Percentiles rank a stretch among this genome's conserved stretches.
Conservation (phyloP, 2,797 vertebrate species). For the Notolabrus celidotus region DNA sequence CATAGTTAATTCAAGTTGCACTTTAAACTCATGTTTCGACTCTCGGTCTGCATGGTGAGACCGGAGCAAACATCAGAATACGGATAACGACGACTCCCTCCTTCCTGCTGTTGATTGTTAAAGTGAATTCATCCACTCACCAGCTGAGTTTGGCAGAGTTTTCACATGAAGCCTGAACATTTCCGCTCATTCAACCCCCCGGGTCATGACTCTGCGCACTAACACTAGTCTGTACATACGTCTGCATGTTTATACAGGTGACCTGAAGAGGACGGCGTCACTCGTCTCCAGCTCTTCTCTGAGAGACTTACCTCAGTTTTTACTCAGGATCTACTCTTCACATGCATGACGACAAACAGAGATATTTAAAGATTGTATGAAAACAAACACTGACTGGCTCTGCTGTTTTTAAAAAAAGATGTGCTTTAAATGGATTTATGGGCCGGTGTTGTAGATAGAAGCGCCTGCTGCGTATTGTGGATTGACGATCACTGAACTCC, state of each 20-base stretch:
- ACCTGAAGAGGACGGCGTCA: conserved; percentile 19
- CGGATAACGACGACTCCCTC: too few species aligned
- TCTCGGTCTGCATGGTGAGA: too few species aligned
- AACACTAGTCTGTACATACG: conserved; percentile 5
- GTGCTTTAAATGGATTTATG: conserved; percentile 37
- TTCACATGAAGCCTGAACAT: conserved; percentile 3
- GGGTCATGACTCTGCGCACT: background rate
- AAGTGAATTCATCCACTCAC: background rate
- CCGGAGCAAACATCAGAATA: too few species aligned
- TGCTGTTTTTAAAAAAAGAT: conserved; percentile 8
- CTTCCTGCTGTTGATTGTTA: conserved; percentile 7
- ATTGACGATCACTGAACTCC: conserved; percentile 20
- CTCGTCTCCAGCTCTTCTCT: conserved; percentile 35
- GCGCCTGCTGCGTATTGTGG: conserved; percentile 13
- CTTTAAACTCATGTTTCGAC: too few species aligned
- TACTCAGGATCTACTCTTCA: conserved; percentile 64
- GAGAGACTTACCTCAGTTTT: conserved; percentile 65
- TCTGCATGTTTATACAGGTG: conserved; percentile 39
- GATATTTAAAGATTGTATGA: conserved; percentile 15
- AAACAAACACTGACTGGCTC: conserved; percentile 14
- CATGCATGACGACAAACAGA: conserved; percentile 39
- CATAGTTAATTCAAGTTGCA: too few species aligned
- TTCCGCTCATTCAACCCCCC: background rate
- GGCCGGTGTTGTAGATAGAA: conserved; percentile 33
- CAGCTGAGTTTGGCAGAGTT: conserved; percentile 25